Base-by-base conservation (phyloP, 2,113 vertebrate genomes). In the Budorcas taxicolor region DNA sequence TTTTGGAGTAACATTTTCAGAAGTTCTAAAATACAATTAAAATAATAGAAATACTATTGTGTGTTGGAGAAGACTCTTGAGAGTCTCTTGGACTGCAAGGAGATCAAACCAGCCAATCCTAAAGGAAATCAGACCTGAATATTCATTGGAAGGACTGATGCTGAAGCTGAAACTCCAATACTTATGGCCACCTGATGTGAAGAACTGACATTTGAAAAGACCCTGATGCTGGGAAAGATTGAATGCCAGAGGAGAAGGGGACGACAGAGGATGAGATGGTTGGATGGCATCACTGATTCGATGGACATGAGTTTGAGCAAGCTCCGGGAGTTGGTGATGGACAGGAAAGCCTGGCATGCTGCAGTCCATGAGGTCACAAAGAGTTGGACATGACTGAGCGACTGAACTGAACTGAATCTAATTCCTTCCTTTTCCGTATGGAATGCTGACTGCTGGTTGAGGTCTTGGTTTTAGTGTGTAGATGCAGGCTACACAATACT, bases 341-440 rank as follows among this genome's bases (percentile, higher is more conserved):
- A 40, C 67, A 71, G 67, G 19, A 1, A 71, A 36, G 67, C 67
- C 67, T 71, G 67, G 67, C n/a, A 71, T 71, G 67, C 19, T 71
- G 19, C 67, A 6, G 5, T 40, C 10, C n/a, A 71, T 40, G n/a
- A 40, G 10, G 17, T 40, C 10, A 21, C n/a, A 40, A 71, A 71
- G 67, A 71, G n/a, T 23, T 40, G n/a, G n/a, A 40, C 19, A 40
- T 0, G 5, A 71, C n/a, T 71, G 67, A 71, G 67, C 0, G 1
- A 40, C n/a, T 40, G 67, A 71, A 71, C 19, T 23, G n/a, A 71
- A 15, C 50, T 6, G 11, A 36, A 78, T 58, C 33, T 92, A 31
- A 97, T 58, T 76, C 43, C 6, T 83, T 89, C 50, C 58, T 88
- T 91, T 81, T 83, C 86, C 43, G 50, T 27, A 40, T 53, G 43